A percentile compares a stretch with the other conserved stretches of the same genome.
Conservation (phyloP, 92 coral and sea anemone species). For the Zoanthus sansibaricus region DNA sequence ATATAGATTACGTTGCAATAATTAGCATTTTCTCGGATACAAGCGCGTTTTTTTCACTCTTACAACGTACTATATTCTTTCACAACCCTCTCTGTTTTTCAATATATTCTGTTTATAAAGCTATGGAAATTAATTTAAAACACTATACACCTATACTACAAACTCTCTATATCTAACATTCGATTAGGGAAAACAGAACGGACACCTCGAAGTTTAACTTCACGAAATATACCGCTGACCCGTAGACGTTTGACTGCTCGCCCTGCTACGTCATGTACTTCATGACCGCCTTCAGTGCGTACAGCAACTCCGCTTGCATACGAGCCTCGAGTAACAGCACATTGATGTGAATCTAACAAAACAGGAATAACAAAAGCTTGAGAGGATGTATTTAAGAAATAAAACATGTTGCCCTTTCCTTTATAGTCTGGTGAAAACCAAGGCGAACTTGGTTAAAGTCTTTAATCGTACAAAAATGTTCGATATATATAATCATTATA, state of each 20-base stretch:
- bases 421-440: no score
- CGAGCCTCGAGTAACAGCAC: constrained; percentile 91
- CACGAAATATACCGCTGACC: background rate
- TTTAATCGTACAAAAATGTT: no score
- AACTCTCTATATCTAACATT: background rate
- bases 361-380: background rate
- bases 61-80: no score
- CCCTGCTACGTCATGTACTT: constrained; percentile 80
- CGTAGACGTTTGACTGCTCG: background rate
- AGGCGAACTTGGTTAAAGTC: no score
- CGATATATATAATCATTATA: no score
- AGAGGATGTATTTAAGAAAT: no score
- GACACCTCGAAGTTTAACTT: background rate
- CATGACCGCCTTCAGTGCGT: constrained; percentile 93
- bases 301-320: constrained; percentile 95
- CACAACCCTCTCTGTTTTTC: background rate
- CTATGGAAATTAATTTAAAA: constrained; percentile 41
- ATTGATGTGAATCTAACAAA: constrained; percentile 88
- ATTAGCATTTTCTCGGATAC: no score
- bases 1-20: no score
- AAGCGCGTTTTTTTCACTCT: no score
- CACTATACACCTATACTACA: constrained; percentile 32
- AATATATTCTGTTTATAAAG: constrained; percentile 19
- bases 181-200: background rate
- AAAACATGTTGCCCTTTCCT: no score